Evolutionary conservation across 2,113 vertebrate genomes (phyloP), one percentile per base, ranked within the genome.

Genomic region (Saiga tatarica): DNA sequence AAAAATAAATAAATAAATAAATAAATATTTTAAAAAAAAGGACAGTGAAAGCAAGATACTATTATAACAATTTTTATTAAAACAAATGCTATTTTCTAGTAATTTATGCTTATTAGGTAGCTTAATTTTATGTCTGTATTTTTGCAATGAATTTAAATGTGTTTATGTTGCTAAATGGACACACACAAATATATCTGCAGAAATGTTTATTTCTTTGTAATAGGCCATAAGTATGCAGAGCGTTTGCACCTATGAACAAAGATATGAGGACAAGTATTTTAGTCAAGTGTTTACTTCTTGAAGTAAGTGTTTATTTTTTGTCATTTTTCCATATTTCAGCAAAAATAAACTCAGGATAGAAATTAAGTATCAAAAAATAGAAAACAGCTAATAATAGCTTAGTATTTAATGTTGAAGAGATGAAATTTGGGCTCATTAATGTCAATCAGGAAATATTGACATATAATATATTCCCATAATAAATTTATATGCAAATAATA

Each of bases 401-500:
- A 57, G 8, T 50, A 86, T 82, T 92, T 86, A 93, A 52, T 90
- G 8, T 64, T 86, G 57, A 83, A 74, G 13, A 87, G 6, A 78
- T 81, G 15, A 50, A 50, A 93, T 47, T 95, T 84, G 79, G 23
- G 16, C 25, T 89, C 74, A 47, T 87, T n/a, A 59, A 50, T 14
- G 6, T 84, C 6, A n/a, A 15, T 85, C 64, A 88, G 39, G 50
- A 93, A 91, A 78, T 91, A 86, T 78, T 45, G 87, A 47, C 36
- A 60, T 53, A 39, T n/a, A 79, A 60, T 13, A 60, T 4, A 86
- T 82, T 86, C 11, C 19, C 3, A 50, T 59, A 71, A 42, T 42
- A 97, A 97, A 93, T 96, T 87, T 94, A 2, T 42, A 89, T 67
- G 64, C 23, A 16, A 57, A 52, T 60, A 9, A 39, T 92, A 83